Evolutionary conservation across 2,888 invertebrate genomes (phyloP), one percentile per base, ranked within the genome.

Genomic region (Xestia xanthographa): DNA sequence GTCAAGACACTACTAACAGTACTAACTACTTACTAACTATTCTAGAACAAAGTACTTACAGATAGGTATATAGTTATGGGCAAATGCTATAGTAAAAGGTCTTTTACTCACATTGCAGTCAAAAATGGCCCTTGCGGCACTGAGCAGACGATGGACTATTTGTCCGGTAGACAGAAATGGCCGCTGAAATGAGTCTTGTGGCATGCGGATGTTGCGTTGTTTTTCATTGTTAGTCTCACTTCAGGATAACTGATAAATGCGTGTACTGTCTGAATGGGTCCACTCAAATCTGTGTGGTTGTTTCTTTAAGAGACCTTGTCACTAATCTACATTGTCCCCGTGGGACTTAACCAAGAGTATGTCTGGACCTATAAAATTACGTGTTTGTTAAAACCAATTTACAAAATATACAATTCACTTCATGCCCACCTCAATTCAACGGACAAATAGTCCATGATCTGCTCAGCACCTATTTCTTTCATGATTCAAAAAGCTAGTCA

Each of bases 1-100:
- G 41, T 63, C n/a, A 38, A 41, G n/a, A 41, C 41, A 58, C 29
- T 29, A 58, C 29, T 0, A 41, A 48, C 72, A 56, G 6, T 56
- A 56, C 56, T 0, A 41, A 48, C 73, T 80, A 80, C 34, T 56
- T 72, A 56, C 41, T n/a, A 63, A 41, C 53, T 77, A 65, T 58
- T 58, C 80, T 80, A 77, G 26, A 74, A 77, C 34, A 79, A 17
- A 77, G 73, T 48, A 77, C 80, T 65, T 77, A 77, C 56, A 65
- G 6, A 79, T 79, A 80, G 4, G 14, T 79, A 56, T 34, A 76
- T 22, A 45, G n/a, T 48, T 12, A 11, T 68, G 53, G 60, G 62
- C 74, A 79, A 12, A 84, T 26, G 74, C 66, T 84, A 53, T 29
- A 22, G 45, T 63, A 62, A 69, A 56, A 69, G 53, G 38, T 68